Base-by-base conservation (phyloP, 2,888 invertebrate genomes). In the Loripinus fragilis region DNA sequence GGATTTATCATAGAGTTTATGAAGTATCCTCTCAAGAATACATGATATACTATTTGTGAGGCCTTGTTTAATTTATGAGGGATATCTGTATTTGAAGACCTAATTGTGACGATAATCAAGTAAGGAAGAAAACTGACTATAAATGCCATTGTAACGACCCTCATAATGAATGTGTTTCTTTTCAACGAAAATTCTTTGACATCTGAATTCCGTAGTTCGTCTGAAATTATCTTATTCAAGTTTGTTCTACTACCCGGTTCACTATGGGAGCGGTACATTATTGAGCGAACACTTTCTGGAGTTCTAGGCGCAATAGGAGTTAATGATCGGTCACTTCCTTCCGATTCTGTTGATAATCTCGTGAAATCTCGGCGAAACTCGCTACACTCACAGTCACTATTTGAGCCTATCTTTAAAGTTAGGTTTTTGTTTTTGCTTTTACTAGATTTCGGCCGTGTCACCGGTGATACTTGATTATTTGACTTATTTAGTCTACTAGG, bases 1-100 rank as follows among this genome's bases (percentile, higher is more conserved):
- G 85, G 85, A 71, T 85, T 85, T 1, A 85, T 80, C 80, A 85
- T 76, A 0, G 80, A 81, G 48, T 85, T 85, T 3, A 85, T 73
- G 48, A 82, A 85, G 35, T 85, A 85, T 8, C 78, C 77, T 52
- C 80, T 64, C 41, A 82, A 41, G 64, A 85, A 82, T 17, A 82
- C 74, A 50, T 81, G 80, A 38, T 82, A 80, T 2, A 74, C 71
- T 15, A 85, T 80, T 42, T 85, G 80, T n/a, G 79, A 71, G 2
- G 76, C 52, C 55, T 75, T 76, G 71, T 71, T 75, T 23, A 82
- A 41, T 30, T 78, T 74, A 15, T 64, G 67, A 7, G 81, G 81
- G 30, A 85, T 77, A 42, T 80, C 71, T 0, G 81, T 45, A 35
- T 82, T 71, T 0, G 76, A 76, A 60, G 80, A 78, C 12, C 85